Evolutionary conservation across 2,888 invertebrate genomes (phyloP).

Genomic region (Prostheceraeus crozeri): DNA sequence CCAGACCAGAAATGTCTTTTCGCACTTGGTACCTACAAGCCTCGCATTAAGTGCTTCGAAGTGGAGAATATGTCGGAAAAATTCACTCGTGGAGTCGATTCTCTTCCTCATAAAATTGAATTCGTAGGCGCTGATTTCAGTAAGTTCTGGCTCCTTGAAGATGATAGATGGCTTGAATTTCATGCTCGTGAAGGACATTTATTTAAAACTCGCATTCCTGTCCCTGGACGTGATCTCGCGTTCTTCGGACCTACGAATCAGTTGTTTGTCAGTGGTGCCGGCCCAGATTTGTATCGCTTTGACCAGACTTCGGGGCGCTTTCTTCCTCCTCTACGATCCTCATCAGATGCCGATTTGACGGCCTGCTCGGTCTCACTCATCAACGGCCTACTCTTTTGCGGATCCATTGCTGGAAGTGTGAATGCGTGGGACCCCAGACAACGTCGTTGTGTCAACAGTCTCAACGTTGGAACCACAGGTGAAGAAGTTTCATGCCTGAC

Average conservation of each 20-base stretch:
- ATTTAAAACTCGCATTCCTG: constrained; percentile 79
- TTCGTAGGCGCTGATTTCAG: constrained; percentile 32
- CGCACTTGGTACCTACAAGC: constrained; percentile 69
- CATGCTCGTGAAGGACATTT: constrained; percentile 88
- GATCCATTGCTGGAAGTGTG: constrained; percentile 70
- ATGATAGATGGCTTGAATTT: constrained; percentile 84
- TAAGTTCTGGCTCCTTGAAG: constrained; percentile 77
- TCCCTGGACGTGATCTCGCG: constrained; percentile 85
- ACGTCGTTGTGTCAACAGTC: constrained; percentile 58
- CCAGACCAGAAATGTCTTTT: constrained; percentile 65
- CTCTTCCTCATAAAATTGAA: constrained; percentile 11
- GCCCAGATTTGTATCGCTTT: constrained; percentile 78
- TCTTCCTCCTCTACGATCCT: constrained; percentile 66
- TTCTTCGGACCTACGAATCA: constrained; percentile 84
- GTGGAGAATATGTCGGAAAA: constrained; percentile 88
- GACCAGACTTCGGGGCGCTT: constrained; percentile 93
- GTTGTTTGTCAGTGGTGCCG: constrained; percentile 79
- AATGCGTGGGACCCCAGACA: constrained; percentile 93
- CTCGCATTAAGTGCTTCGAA: constrained; percentile 88
- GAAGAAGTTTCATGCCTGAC: not conserved
- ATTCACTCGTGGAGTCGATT: constrained; percentile 90
- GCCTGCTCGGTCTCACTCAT: constrained; percentile 20
- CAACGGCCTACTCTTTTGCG: constrained; percentile 52
- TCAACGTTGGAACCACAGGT: constrained; percentile 22
- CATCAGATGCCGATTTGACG: not conserved